Conservation (phyloP, 2,797 vertebrate species). For the Anguilla marmorata region DNA sequence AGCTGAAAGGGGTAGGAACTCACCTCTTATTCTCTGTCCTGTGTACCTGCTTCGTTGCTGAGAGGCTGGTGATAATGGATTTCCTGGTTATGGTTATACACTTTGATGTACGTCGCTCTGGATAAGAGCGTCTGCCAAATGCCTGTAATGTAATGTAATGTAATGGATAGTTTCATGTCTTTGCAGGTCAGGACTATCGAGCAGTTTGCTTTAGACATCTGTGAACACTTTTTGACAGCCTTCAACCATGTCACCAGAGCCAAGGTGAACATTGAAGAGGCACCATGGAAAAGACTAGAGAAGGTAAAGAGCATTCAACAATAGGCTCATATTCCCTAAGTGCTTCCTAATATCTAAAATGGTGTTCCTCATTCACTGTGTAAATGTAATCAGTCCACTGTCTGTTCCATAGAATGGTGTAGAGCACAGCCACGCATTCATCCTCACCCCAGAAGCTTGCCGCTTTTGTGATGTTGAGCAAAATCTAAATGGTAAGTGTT, state of each 20-base stretch:
- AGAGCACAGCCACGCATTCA: conserved; percentile 86
- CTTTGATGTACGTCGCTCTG: too few relatives aligned
- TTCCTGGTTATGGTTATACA: too few relatives aligned
- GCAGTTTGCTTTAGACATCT: conserved; percentile 85
- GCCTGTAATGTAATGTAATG: too few relatives aligned
- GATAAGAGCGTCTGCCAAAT: too few relatives aligned
- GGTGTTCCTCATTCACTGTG: background rate
- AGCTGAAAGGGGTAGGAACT: conserved; percentile 84
- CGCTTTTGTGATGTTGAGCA: conserved; percentile 91
- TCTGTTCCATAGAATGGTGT: conserved; percentile 76
- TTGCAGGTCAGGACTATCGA: conserved; percentile 86
- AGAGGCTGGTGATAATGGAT: conserved; percentile 2
- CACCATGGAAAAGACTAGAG: conserved; percentile 86
- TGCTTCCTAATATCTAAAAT: conserved; percentile 7
- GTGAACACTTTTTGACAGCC: conserved; percentile 86
- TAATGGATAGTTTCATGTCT: conserved; percentile 43
- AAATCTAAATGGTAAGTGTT: conserved; percentile 74
- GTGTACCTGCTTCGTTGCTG: background rate
- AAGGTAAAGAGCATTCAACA: conserved; percentile 72
- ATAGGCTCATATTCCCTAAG: background rate
- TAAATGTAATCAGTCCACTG: conserved; percentile 31
- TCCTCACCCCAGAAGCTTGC: conserved; percentile 77
- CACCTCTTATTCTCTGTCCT: background rate
- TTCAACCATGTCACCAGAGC: conserved; percentile 83
- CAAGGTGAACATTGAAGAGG: conserved; percentile 83